Percentiles rank a stretch among this genome's conserved stretches.
These are phyloP conservation scores for Plestiodon gilberti DNA, from an alignment of 2,113 vertebrate species.

Conservation along the genomic window DNA sequence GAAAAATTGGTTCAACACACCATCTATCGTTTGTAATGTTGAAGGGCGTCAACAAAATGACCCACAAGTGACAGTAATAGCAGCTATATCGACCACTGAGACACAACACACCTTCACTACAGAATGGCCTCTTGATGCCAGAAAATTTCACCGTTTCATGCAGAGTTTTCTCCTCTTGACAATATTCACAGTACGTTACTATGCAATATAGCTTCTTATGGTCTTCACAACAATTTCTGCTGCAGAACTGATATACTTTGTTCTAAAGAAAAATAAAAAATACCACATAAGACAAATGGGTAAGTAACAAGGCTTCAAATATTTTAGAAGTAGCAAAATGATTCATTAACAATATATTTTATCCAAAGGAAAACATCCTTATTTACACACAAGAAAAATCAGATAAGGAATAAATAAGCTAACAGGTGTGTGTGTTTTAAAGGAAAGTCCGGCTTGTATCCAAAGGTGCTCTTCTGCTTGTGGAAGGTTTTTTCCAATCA, in stretches of 20 bases:
- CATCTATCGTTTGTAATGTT: background rate
- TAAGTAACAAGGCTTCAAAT: background rate
- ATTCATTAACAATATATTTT: background rate
- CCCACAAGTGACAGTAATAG: background rate
- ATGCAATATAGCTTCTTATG: constrained; percentile 99
- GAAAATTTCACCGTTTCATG: constrained; percentile 96
- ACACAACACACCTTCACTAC: constrained; percentile 91
- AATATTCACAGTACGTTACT: constrained; percentile 96
- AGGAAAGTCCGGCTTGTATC: too few relatives aligned
- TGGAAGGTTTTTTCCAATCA: too few relatives aligned
- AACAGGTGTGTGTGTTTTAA: too few relatives aligned
- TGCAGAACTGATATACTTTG: constrained; percentile 97
- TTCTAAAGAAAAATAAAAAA: constrained; percentile 82
- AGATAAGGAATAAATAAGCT: too few relatives aligned
- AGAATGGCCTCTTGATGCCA: constrained; percentile 96
- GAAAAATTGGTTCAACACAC: background rate
- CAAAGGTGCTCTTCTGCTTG: too few relatives aligned
- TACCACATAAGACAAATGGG: background rate
- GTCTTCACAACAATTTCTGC: constrained; percentile 94
- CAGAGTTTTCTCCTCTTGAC: constrained; percentile 97
- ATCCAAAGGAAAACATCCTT: too few relatives aligned
- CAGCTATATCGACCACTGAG: background rate
- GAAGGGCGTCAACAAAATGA: background rate
- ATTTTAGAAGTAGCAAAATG: background rate
- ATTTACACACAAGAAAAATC: background rate